Evolutionary conservation across 2,888 invertebrate species (phyloP), one percentile per base, ranked within the genome.

Genomic region (Ichneumoninae sp.): DNA sequence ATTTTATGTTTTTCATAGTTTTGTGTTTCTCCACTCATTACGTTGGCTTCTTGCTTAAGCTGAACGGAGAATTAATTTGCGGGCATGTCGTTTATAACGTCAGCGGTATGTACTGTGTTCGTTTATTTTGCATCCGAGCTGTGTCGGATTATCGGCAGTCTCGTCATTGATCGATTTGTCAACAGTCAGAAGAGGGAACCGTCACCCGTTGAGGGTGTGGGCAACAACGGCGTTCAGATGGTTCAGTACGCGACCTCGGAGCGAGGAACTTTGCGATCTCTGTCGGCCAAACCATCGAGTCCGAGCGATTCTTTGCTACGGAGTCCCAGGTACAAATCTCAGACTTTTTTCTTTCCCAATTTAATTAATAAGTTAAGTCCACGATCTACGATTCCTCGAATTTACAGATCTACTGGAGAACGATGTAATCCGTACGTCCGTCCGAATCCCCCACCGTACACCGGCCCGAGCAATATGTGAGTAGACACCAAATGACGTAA

Each of bases 221-320:
- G 90, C 75, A 92, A 90, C 80, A 93, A 92, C 81, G 94, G 95
- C 13, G 95, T 95, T 44, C 96, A 96, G 93, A 95, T 96, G 94
- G 95, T 95, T 4, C 96, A 96, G 89, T 96, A 95, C 89, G 95
- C 95, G 19, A 94, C 95, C 83, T 94, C 95, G 82, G 95, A 95
- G 7, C 94, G 95, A 30, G 95, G 95, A 70, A 95, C 95, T 7
- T 91, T 96, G 16, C 94, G 95, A 85, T 95, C 95, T 76, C 92
- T 96, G 10, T 95, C 96, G 65, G 94, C 90, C 90, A 95, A 76
- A 93, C 94, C 91, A 86, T 87, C 92, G 47, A 92, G 91, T 65
- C 91, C 92, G 8, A 91, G 85, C 76, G 91, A 92, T 74, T 92
- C 92, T 44, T 87, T 92, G 74, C 85, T 89, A 13, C 91, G 88